Base-by-base conservation (phyloP, 2,888 invertebrate genomes). In the Orthosia gothica region DNA sequence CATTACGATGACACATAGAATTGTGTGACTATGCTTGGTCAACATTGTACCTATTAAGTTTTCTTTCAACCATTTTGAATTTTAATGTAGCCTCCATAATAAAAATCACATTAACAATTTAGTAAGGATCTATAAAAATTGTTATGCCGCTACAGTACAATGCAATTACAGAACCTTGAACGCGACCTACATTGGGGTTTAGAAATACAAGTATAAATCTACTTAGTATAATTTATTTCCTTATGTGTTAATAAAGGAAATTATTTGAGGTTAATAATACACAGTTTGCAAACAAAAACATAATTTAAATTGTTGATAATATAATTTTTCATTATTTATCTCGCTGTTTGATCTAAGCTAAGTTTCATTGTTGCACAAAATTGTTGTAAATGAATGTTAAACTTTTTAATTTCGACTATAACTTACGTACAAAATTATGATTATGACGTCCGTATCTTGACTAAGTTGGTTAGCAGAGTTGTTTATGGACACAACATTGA, bases 101-200 rank as follows among this genome's bases (percentile, higher is more conserved):
- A 58, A 58, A 26, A 52, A 32, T 13, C 3, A 13, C 9, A n/a
- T 1, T 50, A 47, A 16, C 12, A n/a, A 23, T 40, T 52, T 65
- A 57, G 12, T 26, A 72, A 52, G 70, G 45, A 64, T 69, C 70
- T 74, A 75, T 75, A 71, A 70, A 65, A 57, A 59, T 65, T 73
- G 75, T 70, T 73, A 74, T 69, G 12, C 52, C 13, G 58, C 65
- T 74, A n/a, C 68, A 62, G 67, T 52, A 57, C 26, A 57, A 47
- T 81, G 76, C 81, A 82, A 81, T 88, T 82, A 85, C 52, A 59
- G 32, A 82, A 49, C 88, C 87, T 87, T 87, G 84, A 50, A 79
- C 75, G 68, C 87, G 82, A 74, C 88, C 88, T 85, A 88, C 82
- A 76, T 85, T 54, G 40, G 63, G 71, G 79, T 80, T 84, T 66